Evolutionary conservation across 2,113 vertebrate genomes (phyloP).

Genomic region (Stigmatopora nigra): DNA sequence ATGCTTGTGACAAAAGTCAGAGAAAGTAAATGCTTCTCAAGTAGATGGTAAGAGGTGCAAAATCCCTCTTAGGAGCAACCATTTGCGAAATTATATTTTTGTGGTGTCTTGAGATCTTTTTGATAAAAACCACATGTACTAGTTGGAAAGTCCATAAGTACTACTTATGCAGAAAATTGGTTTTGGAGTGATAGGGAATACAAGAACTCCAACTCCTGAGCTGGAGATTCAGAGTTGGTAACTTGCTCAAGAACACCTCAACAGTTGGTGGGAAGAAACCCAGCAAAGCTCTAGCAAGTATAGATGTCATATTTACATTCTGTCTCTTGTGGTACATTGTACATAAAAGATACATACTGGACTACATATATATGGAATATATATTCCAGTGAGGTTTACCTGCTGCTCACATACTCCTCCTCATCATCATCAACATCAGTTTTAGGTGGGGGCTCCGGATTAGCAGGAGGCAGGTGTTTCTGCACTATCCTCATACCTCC

Average conservation of each 20-base stretch:
- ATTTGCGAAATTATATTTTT: too few relatives aligned
- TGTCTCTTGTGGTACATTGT: neutral
- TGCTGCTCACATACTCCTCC: conserved; percentile 84
- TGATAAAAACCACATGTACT: too few relatives aligned
- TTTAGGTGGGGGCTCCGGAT: conserved; percentile 78
- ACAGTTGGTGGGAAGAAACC: too few relatives aligned
- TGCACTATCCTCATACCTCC: conserved; percentile 97
- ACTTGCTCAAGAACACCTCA: too few relatives aligned
- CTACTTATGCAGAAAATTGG: neutral
- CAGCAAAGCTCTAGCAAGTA: neutral
- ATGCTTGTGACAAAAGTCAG: too few relatives aligned
- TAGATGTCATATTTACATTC: too few relatives aligned
- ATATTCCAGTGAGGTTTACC: conserved; percentile 58
- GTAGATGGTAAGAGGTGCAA: too few relatives aligned
- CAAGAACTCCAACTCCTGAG: too few relatives aligned
- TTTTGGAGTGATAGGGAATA: neutral
- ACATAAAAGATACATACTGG: neutral
- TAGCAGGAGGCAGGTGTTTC: conserved; percentile 78
- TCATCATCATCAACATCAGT: conserved; percentile 87
- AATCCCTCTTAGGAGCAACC: too few relatives aligned
- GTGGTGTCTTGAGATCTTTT: too few relatives aligned
- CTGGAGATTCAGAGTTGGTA: too few relatives aligned
- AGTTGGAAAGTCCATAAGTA: neutral
- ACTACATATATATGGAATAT: neutral
- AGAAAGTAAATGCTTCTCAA: too few relatives aligned